phyloP scores from a whole-genome alignment of 2,113 vertebrate species.

The Apaloderma vittatum region DNA sequence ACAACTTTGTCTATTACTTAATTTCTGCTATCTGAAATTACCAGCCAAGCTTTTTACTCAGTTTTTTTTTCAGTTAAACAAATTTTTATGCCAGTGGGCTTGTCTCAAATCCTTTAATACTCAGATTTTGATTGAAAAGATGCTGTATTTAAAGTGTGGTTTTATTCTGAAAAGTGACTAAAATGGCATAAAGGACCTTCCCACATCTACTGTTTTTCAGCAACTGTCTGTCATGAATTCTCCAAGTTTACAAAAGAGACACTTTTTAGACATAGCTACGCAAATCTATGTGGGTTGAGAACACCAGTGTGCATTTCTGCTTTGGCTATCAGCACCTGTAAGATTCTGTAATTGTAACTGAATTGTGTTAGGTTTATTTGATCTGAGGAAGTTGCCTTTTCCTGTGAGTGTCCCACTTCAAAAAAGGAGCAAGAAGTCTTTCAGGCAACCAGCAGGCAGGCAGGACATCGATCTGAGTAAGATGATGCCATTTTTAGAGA shows the following conservation, averaged over 20 bases:
- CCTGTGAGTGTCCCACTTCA: not conserved
- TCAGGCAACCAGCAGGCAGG: not conserved
- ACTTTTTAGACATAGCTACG: not conserved
- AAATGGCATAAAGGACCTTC: not conserved
- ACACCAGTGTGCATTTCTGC: not conserved
- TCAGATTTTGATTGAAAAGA: not conserved
- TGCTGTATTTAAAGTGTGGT: conserved; percentile 13
- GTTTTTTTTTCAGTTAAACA: not conserved
- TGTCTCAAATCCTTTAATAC: conserved; percentile 47
- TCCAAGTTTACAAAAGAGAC: not conserved
- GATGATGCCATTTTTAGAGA: conserved; percentile 45
- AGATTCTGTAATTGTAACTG: not conserved
- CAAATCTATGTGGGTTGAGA: not conserved
- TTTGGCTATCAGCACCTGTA: not conserved
- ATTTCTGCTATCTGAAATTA: not conserved
- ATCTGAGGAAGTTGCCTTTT: not conserved
- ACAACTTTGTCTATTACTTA: not conserved
- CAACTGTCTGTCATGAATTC: not conserved
- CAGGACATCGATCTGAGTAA: not conserved
- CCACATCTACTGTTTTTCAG: not conserved
- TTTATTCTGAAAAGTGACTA: conserved; percentile 26
- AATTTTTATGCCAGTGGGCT: not conserved
- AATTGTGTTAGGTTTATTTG: not conserved
- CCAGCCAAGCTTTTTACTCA: conserved; percentile 8
- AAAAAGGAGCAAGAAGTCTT: not conserved